Percentiles rank a stretch among this genome's conserved stretches.
phyloP scores from a whole-genome alignment of 2,888 invertebrate genomes.

The Fissipunctia ypsillon region DNA sequence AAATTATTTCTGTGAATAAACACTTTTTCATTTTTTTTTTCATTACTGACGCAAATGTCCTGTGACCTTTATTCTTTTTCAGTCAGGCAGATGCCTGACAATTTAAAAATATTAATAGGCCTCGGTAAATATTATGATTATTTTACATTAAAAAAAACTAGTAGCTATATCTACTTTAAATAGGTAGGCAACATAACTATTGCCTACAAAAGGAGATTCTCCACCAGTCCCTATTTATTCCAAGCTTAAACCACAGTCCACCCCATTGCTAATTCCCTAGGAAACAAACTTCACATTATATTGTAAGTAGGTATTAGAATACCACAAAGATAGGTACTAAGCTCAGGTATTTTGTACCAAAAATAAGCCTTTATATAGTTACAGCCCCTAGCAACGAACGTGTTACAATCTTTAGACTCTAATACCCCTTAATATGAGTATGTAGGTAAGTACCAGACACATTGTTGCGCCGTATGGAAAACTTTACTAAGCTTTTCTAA shows the following conservation, averaged over 20 bases:
- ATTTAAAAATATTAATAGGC: neutral
- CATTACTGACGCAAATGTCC: no score
- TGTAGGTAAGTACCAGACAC: neutral
- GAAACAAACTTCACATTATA: constrained; percentile 14
- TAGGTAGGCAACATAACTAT: neutral
- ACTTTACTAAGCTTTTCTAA: constrained; percentile 10
- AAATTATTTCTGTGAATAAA: no score
- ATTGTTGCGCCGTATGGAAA: constrained; percentile 6
- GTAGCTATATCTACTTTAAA: neutral
- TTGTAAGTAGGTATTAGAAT: constrained; percentile 36
- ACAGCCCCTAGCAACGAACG: constrained; percentile 4
- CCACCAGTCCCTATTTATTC: constrained; percentile 10
- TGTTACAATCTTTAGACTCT: constrained; percentile 26
- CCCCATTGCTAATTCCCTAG: neutral
- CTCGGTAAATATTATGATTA: neutral
- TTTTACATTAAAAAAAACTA: neutral
- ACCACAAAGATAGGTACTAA: constrained; percentile 33
- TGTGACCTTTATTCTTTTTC: neutral
- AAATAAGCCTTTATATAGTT: neutral
- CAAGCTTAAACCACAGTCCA: constrained; percentile 2
- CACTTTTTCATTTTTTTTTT: no score
- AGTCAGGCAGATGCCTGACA: no score
- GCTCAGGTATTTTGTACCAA: constrained; percentile 29
- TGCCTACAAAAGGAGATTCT: neutral
- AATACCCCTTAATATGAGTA: constrained; percentile 37